Percentiles rank a stretch among this genome's conserved stretches.
Evolutionary conservation across 2,797 vertebrate species (phyloP).

Genomic region (Streptopelia turtur): DNA sequence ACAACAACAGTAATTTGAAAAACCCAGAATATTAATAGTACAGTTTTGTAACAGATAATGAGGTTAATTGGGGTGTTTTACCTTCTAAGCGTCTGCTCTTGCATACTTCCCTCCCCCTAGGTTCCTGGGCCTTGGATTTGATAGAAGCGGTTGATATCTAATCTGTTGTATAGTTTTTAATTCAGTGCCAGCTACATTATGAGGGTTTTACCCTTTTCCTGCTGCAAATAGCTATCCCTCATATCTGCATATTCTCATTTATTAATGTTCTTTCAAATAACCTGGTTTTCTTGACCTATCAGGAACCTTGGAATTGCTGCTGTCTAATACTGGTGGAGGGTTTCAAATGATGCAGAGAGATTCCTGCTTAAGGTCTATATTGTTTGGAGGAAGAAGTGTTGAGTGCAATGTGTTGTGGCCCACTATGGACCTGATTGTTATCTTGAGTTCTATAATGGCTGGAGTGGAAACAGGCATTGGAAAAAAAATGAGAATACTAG

Average conservation of each 20-base stretch:
- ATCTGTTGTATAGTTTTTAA: slow-evolving; percentile 9
- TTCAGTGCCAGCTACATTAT: background rate
- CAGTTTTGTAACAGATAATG: slow-evolving; percentile 71
- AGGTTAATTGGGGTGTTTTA: slow-evolving; percentile 77
- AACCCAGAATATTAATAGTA: slow-evolving; percentile 68
- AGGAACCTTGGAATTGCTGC: background rate
- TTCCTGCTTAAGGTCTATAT: background rate
- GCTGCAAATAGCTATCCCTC: background rate
- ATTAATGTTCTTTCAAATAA: background rate
- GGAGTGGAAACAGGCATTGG: background rate
- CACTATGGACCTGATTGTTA: background rate
- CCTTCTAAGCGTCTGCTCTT: slow-evolving; percentile 62
- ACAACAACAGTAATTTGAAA: slow-evolving; percentile 61
- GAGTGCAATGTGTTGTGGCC: background rate
- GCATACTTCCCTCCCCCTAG: slow-evolving; percentile 67
- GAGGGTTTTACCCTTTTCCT: slow-evolving; percentile 17
- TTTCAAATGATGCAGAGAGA: background rate
- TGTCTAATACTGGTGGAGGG: background rate
- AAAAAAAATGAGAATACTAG: background rate
- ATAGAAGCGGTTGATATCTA: slow-evolving; percentile 44
- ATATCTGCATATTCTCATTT: background rate
- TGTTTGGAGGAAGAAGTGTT: background rate
- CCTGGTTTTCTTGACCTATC: background rate
- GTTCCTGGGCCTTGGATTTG: slow-evolving; percentile 62
- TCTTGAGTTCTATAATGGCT: background rate